Evolutionary conservation across 92 coral and sea anemone species (phyloP), one percentile per base, ranked within the genome.

Genomic region (Pocillopora grandis): DNA sequence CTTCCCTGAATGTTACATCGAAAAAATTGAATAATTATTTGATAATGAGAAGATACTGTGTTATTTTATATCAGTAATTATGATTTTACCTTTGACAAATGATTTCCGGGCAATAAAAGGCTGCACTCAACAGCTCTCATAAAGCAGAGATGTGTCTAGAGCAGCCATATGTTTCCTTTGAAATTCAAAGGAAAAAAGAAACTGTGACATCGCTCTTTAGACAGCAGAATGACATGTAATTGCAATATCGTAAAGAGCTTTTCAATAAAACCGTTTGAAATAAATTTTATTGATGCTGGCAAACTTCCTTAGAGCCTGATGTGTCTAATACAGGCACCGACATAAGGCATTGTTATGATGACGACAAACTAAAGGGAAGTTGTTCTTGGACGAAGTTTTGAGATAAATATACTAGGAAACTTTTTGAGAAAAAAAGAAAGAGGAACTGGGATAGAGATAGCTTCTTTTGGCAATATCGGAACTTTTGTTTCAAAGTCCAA

Each of bases 21-120:
- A 78, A 6, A 62, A 1, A 12, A 68, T 27, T 18, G 56, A 35
- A 76, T 60, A 58, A 57, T 61, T 60, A 56, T 1, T 35, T 5
- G 20, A 62, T 37, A 37, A 77, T 58, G 19, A 58, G 17, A 69
- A 19, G 67, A 57, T 57, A 80, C 35, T 55, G 20, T 16, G 49
- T 33, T 69, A 67, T 33, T 68, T 55, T 69, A 31, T 68, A 81
- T 80, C 60, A 20, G 75, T 58, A 59, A 33, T 59, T 69, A 35
- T 57, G 37, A 18, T 70, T 81, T 49, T 58, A 8, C 27, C 18
- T 35, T 35, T 81, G 85, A 18, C 85, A 81, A 37, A 10, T 33
- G n/a, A 81, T 81, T 37, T 81, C 85, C 85, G 85, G 85, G 48
- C 16, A 70, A 81, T 81, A 71, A 81, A 81, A 69, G 13, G 13